Evolutionary conservation across 1,140 invertebrate genomes (phyloP), one percentile per base, ranked within the genome.

Genomic region (Formica exsecta): DNA sequence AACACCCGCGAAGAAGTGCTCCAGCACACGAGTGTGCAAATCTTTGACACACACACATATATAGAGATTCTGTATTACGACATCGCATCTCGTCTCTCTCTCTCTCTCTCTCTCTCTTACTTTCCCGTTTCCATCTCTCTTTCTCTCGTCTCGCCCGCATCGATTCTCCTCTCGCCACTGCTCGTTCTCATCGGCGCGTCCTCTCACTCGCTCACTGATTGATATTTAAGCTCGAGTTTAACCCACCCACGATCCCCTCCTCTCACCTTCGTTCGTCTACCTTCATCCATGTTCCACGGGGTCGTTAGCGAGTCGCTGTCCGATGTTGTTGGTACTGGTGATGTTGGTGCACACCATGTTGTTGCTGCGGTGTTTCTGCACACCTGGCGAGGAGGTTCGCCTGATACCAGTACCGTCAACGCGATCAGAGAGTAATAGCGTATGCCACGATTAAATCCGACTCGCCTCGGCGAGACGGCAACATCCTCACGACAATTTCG

Each of bases 211-310:
- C 89, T 90, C 86, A 91, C 94, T 94, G 93, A 94, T 94, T 94
- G 94, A 94, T 94, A 94, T 94, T 94, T 94, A 94, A 94, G 91
- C 91, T 90, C 54, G 91, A 92, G 92, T 92, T 94, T 92, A 93
- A 93, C 90, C 93, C 91, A 88, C 89, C 91, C 85, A 64, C 85
- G 76, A 62, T 74, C 41, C 11, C 59, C 74, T 54, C 81, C 48
- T 59, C 62, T 83, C 85, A 74, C 51, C 51, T 36, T 29, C 68
- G 38, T 80, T 75, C 86, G 57, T 64, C 65, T 87, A 80, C 85
- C 90, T 89, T 91, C 91, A 86, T 89, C 91, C 92, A 88, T 93
- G 91, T 93, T 92, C 91, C 62, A 89, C 87, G 90, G 89, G 89
- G 90, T 93, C 93, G 93, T 93, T 93, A 93, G 92, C 92, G 91